Percentiles rank a stretch among this genome's conserved stretches.
Evolutionary conservation across 2,113 vertebrate genomes (phyloP).

Genomic region (Oncorhynchus masou): DNA sequence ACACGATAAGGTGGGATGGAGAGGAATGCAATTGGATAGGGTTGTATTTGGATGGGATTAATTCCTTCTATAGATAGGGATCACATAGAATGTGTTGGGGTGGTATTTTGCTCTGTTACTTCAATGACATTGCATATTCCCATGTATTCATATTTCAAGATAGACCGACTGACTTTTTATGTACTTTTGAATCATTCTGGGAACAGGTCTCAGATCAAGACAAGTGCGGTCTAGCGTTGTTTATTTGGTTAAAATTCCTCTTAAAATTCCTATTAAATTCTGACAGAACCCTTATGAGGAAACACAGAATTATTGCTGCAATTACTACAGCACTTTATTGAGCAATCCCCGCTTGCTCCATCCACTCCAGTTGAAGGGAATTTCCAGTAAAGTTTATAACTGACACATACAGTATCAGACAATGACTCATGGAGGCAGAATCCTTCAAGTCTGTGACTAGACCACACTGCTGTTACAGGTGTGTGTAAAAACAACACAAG

Average conservation of each 20-base stretch:
- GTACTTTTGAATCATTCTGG: not conserved
- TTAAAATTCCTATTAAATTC: constrained; percentile 17
- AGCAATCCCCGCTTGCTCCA: constrained; percentile 38
- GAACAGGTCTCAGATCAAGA: constrained; percentile 12
- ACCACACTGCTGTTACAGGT: constrained; percentile 16
- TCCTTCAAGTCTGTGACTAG: constrained; percentile 21
- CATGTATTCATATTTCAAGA: constrained; percentile 51
- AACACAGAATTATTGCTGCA: not conserved
- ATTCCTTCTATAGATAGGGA: constrained; percentile 54
- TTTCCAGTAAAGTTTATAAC: constrained; percentile 51
- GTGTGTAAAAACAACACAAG: not conserved
- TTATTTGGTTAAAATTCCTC: constrained; percentile 16
- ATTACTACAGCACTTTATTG: constrained; percentile 12
- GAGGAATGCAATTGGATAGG: constrained; percentile 66
- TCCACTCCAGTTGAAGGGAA: constrained; percentile 50
- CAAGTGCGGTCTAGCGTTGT: not conserved
- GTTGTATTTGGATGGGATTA: constrained; percentile 51
- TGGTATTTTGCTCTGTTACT: constrained; percentile 62
- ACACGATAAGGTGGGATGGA: constrained; percentile 56
- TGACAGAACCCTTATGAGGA: not conserved
- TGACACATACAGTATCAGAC: constrained; percentile 50
- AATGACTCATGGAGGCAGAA: constrained; percentile 54
- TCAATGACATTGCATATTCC: constrained; percentile 44
- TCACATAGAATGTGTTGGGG: constrained; percentile 49
- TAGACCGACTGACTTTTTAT: constrained; percentile 8